phyloP scores from a whole-genome alignment of 2,797 vertebrate genomes.

The Tragelaphus eurycerus region DNA sequence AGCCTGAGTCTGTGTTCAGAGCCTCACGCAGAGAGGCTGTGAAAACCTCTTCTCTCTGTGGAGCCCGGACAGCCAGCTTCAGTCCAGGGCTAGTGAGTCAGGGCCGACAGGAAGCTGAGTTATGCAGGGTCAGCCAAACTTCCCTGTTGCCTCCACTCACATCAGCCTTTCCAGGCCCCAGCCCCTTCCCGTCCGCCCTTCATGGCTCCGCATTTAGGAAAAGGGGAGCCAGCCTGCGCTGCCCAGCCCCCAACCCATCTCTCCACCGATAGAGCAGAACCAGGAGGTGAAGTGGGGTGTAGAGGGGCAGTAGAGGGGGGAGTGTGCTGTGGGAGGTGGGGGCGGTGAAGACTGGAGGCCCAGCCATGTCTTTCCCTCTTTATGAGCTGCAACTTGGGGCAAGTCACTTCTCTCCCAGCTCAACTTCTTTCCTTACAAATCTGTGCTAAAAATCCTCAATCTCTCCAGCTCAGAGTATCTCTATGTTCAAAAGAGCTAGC shows the following conservation, averaged over 20 bases:
- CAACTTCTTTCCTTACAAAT: background rate
- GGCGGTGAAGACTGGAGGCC: rapidly evolving
- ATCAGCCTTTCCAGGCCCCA: background rate
- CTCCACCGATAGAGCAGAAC: background rate
- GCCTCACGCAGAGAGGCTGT: background rate
- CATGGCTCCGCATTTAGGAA: background rate
- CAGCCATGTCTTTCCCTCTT: background rate
- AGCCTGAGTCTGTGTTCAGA: background rate
- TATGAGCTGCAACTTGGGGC: background rate
- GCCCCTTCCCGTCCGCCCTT: background rate
- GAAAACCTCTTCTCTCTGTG: background rate
- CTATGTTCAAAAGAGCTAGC: background rate
- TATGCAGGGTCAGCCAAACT: background rate
- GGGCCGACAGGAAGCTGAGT: background rate
- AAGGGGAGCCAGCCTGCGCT: background rate
- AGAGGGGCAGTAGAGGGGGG: background rate
- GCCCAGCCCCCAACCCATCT: background rate
- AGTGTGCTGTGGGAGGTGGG: rapidly evolving
- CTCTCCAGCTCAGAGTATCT: background rate
- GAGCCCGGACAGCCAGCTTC: background rate
- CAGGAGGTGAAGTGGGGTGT: background rate
- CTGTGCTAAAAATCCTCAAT: background rate
- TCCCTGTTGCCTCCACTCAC: background rate
- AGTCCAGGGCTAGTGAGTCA: background rate
- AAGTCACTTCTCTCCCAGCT: background rate